Base-by-base conservation (phyloP, 1,140 invertebrate species). In the Sycophila sp. region DNA sequence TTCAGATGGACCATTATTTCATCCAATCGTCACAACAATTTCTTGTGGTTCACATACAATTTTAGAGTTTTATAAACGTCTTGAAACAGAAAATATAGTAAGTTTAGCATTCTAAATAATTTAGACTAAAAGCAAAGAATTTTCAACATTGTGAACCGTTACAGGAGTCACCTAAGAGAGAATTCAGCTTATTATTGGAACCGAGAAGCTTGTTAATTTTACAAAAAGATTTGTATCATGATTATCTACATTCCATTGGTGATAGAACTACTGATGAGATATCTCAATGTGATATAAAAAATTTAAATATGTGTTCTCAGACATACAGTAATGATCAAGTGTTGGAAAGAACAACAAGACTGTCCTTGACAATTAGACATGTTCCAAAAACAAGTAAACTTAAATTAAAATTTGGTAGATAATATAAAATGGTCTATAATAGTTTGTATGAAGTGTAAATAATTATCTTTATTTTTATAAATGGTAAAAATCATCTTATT, bases 341-440 rank as follows among this genome's bases (percentile, higher is more conserved):
- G 59, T 73, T 96, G 30, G 76, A 86, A 58, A 88, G 96, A 59
- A 83, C 86, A 1, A 94, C 91, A 15, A 90, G 97, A 80, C 86
- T 98, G 72, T 99, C 97, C 6, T 85, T 99, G 34, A 99, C 97
- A 40, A 97, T 99, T 71, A 90, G 97, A 81, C 91, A 96, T 89
- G 96, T 98, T 8, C 95, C 95, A 64, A 97, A 96, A 88, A 93
- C 94, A 58, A 89, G 90, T 75, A 96, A 94, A 89, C 88, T 92
- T 80, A 93, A 89, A 86, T 84, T 93, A 77, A 90, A 87, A 80
- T 84, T 89, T 82, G 81, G 83, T 75, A 83, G 78, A 78, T 83
- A 75, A 75, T 60, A 63, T 34, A 19, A 13, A 53, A 58, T 53
- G 11, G 32, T 53, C 45, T 7, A 53, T 34, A 36, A 58, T 26